These are phyloP conservation scores for Myopa tessellatipennis DNA, from an alignment of 2,888 invertebrate genomes.

Conservation along the genomic window DNA sequence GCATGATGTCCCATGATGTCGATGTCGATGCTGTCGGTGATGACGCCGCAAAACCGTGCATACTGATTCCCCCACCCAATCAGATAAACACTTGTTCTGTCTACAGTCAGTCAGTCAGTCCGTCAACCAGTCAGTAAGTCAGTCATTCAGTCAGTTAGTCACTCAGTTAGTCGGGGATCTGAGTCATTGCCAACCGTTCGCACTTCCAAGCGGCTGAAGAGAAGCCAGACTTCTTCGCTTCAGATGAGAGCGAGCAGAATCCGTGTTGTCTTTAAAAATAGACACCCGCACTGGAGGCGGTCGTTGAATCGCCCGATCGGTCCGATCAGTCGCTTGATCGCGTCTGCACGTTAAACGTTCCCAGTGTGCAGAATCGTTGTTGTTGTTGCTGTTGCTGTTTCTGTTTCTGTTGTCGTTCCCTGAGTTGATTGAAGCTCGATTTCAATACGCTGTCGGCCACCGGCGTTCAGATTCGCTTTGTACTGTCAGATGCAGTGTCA, in stretches of 20 bases:
- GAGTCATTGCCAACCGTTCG: slow-evolving; percentile 32
- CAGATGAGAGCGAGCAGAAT: neutral
- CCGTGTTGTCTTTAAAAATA: slow-evolving; percentile 19
- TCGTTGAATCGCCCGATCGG: neutral
- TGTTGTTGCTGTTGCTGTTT: neutral
- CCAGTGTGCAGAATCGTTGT: too few species aligned
- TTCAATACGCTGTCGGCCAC: neutral
- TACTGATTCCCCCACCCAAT: slow-evolving; percentile 33
- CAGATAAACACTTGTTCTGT: slow-evolving; percentile 31
- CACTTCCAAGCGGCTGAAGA: slow-evolving; percentile 23
- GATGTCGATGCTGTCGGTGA: slow-evolving; percentile 22
- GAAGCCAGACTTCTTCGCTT: neutral
- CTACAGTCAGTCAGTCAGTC: slow-evolving; percentile 3
- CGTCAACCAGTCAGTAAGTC: too few species aligned
- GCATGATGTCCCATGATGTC: neutral
- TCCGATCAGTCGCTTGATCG: too few species aligned
- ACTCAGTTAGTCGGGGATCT: too few species aligned
- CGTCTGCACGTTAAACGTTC: too few species aligned
- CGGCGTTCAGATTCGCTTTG: neutral
- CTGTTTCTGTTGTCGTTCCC: neutral
- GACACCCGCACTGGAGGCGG: slow-evolving; percentile 13
- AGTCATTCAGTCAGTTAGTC: too few species aligned
- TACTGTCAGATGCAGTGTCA: slow-evolving; percentile 5
- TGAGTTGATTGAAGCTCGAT: neutral
- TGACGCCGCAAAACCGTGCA: slow-evolving; percentile 21